Base-by-base conservation (phyloP, 1,140 invertebrate species). In the Tenebrio molitor region DNA sequence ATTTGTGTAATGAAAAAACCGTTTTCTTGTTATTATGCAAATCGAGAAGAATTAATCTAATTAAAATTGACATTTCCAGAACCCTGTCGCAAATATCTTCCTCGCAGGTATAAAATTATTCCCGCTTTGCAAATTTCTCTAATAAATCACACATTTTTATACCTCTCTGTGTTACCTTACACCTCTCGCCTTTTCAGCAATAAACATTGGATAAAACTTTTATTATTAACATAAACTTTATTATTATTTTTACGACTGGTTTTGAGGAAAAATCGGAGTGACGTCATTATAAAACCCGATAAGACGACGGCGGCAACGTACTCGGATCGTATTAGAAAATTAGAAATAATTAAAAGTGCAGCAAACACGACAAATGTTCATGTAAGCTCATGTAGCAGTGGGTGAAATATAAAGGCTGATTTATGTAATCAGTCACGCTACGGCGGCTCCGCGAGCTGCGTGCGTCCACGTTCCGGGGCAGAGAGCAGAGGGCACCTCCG, bases 401-500 rank as follows among this genome's bases (percentile, higher is more conserved):
- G 71, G 71, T 68, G 71, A 73, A 68, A 73, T n/a, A n/a, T 73
- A 73, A 73, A 73, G 69, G 71, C 65, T 73, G 71, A 73, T 73
- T 73, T 73, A 73, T 73, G 65, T 68, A 73, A 73, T 73, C 71
- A 73, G 71, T 73, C 71, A 73, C 71, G 71, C 64, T 73, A 73
- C 64, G 42, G 15, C 67, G 71, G 44, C 17, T 68, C 39, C 17
- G 42, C 46, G 36, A 53, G 58, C 71, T 73, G 71, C 71, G 71
- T 73, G 71, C 65, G 71, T 66, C 36, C 64, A 66, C 64, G 64
- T 73, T 73, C 71, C 71, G 71, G 71, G 58, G 50, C 65, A 63
- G 16, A 68, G 58, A 73, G 29, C 71, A 63, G 65, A 46, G 46
- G 46, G 42, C 36, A 63, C 36, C 46, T 41, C 50, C 71, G 71